A percentile compares a stretch with the other conserved stretches of the same genome.
Evolutionary conservation across 2,888 invertebrate genomes (phyloP).

Genomic region (Adineta ricciae): DNA sequence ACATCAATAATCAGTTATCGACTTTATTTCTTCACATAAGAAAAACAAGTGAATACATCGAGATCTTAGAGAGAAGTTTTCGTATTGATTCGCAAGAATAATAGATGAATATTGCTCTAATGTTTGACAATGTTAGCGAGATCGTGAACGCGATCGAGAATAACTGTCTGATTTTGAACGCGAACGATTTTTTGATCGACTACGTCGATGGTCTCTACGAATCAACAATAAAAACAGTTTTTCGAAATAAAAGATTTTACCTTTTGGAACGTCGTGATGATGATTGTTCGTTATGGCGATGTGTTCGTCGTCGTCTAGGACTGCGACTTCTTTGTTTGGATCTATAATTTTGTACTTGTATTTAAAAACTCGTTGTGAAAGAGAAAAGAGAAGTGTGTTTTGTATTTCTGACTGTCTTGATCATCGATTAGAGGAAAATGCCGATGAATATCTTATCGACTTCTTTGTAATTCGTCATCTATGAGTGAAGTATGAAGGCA

Average conservation of each 20-base stretch:
- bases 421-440: too few relatives aligned
- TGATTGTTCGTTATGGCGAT: neutral
- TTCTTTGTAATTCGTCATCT: neutral
- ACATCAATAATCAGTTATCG: neutral
- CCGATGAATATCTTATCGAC: too few relatives aligned
- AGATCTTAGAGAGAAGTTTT: too few relatives aligned
- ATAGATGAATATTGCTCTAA: too few relatives aligned
- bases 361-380: too few relatives aligned
- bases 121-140: too few relatives aligned
- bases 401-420: too few relatives aligned
- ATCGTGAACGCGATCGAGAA: neutral
- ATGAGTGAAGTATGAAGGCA: neutral
- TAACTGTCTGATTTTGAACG: neutral
- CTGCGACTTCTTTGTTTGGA: neutral
- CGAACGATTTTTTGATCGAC: neutral
- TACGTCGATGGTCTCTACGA: neutral
- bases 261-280: neutral
- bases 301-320: neutral
- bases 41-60: neutral
- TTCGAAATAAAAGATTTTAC: neutral
- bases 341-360: neutral
- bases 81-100: too few relatives aligned
- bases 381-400: too few relatives aligned
- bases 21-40: neutral
- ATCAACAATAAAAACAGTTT: neutral